Evolutionary conservation across 2,113 vertebrate genomes (phyloP), one percentile per base, ranked within the genome.

Genomic region (Eurystomus gularis): DNA sequence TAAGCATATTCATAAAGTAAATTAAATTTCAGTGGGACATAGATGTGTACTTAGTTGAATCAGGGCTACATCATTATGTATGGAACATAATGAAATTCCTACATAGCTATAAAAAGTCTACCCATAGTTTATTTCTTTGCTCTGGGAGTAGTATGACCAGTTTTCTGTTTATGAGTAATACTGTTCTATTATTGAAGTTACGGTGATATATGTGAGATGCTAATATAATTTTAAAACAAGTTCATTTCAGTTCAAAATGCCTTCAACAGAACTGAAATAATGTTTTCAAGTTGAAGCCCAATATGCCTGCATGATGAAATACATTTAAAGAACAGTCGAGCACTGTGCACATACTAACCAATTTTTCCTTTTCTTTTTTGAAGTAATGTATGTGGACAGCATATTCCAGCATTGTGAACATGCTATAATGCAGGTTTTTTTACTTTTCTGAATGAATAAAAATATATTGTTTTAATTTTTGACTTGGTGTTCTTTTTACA

Each of bases 191-290:
- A 46, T 28, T 62, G 46, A 86, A 84, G 19, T 26, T 93, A n/a
- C 29, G 66, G 14, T 72, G 21, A 75, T 70, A 70, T 44, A 76
- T 70, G 52, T 86, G 65, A 78, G 24, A 64, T 48, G 29, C 33
- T 81, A 78, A 78, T 82, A 46, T 58, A 61, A 73, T 51, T 66
- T 69, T 70, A 62, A 88, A 79, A 10, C 29, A 15, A 54, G 9
- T 84, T 78, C 15, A 28, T 83, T 88, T 94, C 61, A 76, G n/a
- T 92, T 92, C n/a, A 83, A 52, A 88, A 93, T 84, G 23, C 40
- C 52, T 92, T 94, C 57, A 85, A 46, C 15, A 7, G 51, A 88
- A 55, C 55, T 57, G 35, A 83, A 37, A 26, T 24, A 62, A 51
- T 42, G 23, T 46, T 92, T 86, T 79, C 40, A 78, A 57, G 13